Conservation (phyloP, 2,888 invertebrate genomes). For the Pollenia angustigena region DNA sequence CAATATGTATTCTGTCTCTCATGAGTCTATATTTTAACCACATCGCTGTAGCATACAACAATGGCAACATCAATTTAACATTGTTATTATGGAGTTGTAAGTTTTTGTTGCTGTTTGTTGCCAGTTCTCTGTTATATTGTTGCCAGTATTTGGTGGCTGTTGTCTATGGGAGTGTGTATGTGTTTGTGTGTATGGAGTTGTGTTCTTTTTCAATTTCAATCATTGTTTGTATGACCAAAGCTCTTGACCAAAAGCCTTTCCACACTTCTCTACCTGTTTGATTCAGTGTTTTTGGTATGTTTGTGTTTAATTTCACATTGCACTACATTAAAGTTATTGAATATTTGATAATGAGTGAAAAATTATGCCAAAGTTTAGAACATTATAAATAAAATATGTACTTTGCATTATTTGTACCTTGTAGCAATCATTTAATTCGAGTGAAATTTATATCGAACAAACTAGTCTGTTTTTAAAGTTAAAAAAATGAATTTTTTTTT, state of each 20-base stretch:
- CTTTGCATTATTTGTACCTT: too few species aligned
- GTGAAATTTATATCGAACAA: too few species aligned
- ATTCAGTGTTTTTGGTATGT: conserved; percentile 3
- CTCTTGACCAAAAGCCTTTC: conserved; percentile 36
- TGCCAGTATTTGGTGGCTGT: conserved; percentile 45
- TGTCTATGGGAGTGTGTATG: background rate
- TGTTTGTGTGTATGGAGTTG: background rate
- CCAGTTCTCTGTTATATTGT: conserved; percentile 41
- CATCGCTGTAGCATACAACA: conserved; percentile 49
- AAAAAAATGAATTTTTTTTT: too few species aligned
- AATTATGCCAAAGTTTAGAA: background rate
- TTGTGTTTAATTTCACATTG: conserved; percentile 4
- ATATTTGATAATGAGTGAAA: background rate
- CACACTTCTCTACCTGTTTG: conserved; percentile 20
- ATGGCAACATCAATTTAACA: conserved; percentile 58
- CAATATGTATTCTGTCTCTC: conserved; percentile 52
- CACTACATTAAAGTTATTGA: conserved; percentile 4
- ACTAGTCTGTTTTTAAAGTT: too few species aligned
- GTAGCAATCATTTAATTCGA: too few species aligned
- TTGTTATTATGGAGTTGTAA: conserved; percentile 53
- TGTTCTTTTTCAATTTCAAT: conserved; percentile 46
- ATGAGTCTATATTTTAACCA: conserved; percentile 33
- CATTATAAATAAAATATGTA: too few species aligned
- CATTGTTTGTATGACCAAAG: conserved; percentile 46
- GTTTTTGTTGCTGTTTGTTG: conserved; percentile 43